A percentile compares a stretch with the other conserved stretches of the same genome.
These are phyloP conservation scores for Panurus biarmicus DNA, from an alignment of 2,113 vertebrate species.

Conservation along the genomic window DNA sequence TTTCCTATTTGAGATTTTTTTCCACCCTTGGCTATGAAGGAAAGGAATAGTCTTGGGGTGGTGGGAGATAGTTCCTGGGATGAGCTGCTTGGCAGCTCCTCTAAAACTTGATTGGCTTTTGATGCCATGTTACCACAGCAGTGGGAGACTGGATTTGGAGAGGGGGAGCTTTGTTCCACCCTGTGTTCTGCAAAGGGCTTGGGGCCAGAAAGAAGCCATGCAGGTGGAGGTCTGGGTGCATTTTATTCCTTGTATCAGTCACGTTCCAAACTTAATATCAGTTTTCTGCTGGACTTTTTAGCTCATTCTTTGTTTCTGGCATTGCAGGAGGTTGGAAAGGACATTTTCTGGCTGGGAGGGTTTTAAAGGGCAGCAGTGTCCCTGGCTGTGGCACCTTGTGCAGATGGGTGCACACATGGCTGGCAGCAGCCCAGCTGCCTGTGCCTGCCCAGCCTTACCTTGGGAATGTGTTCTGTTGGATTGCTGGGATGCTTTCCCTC, in stretches of 20 bases:
- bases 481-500: neutral
- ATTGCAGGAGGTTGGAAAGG: neutral
- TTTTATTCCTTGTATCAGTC: neutral
- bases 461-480: neutral
- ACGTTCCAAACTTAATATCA: neutral
- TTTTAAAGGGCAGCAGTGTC: neutral
- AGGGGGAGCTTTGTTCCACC: neutral
- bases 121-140: neutral
- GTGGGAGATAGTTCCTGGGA: neutral
- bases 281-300: neutral
- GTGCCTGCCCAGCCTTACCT: neutral
- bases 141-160: neutral
- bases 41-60: neutral
- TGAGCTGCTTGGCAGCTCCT: neutral
- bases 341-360: neutral
- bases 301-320: neutral
- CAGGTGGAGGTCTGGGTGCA: neutral
- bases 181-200: neutral
- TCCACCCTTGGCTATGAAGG: neutral
- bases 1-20: neutral
- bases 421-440: neutral
- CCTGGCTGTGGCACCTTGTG: neutral
- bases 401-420: neutral
- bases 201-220: accelerated
- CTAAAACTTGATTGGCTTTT: neutral